Conservation (phyloP, 2,113 vertebrate species). For the Stomatorhinus ivindoensis region DNA sequence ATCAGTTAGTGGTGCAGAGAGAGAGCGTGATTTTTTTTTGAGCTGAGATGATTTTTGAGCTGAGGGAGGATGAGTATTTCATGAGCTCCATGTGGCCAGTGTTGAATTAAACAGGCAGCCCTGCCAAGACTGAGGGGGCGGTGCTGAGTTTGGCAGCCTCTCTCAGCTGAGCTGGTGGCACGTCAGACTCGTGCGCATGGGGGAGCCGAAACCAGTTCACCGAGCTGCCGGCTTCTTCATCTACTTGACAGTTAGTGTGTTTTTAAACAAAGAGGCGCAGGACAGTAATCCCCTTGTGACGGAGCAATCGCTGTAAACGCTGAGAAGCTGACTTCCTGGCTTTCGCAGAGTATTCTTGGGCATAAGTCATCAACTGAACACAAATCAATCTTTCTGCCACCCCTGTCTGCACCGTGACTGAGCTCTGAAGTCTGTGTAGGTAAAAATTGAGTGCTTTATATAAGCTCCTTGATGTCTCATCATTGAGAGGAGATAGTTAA, state of each 20-base stretch:
- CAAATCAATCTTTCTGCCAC: neutral
- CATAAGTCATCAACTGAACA: neutral
- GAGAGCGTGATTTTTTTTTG: neutral
- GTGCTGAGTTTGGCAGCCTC: neutral
- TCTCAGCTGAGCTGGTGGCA: neutral
- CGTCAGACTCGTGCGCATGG: neutral
- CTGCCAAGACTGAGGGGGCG: neutral
- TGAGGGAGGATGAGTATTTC: neutral
- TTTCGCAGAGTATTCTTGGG: neutral
- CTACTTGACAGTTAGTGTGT: neutral
- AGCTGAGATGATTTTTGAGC: neutral
- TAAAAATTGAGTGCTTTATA: neutral
- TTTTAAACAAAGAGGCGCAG: neutral
- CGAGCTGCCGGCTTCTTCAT: neutral
- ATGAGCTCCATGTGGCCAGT: neutral
- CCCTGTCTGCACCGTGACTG: neutral
- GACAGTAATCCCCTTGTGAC: neutral
- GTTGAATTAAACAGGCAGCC: constrained; percentile 5
- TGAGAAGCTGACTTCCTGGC: neutral
- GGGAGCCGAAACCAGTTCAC: neutral
- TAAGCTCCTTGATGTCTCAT: neutral
- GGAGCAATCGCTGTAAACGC: neutral
- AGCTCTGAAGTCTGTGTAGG: neutral
- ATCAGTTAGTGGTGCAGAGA: neutral
- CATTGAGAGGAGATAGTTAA: neutral